These are phyloP conservation scores for Nesometra sesokonis DNA, from an alignment of 35 echinoderm and acorn worm genomes.

Conservation along the genomic window DNA sequence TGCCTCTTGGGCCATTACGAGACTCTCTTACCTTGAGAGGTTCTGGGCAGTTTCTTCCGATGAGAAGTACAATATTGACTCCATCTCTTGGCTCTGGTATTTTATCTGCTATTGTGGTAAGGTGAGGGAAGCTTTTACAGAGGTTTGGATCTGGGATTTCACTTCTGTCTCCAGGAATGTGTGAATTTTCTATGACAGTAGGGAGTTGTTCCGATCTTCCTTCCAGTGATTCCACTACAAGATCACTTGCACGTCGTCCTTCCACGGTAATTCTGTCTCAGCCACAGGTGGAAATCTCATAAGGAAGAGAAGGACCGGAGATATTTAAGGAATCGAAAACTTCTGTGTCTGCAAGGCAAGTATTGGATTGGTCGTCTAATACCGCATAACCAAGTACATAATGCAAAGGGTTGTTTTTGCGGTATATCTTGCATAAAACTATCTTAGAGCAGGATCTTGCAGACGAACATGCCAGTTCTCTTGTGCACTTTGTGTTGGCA, in stretches of 20 bases:
- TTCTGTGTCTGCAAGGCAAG: no score
- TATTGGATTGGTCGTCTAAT: no score
- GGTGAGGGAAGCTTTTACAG: neutral
- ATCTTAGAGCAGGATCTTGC: no score
- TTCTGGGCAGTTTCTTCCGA: constrained; percentile 45
- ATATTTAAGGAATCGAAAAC: no score
- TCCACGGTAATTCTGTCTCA: neutral
- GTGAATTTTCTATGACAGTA: constrained; percentile 16
- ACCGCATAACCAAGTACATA: no score
- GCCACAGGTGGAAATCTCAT: neutral
- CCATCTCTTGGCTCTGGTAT: constrained; percentile 25
- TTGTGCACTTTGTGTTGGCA: no score
- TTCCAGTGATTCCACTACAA: constrained; percentile 17
- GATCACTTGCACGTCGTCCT: neutral
- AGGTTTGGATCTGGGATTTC: constrained; percentile 38
- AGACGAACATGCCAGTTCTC: no score
- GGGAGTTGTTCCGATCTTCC: constrained; percentile 22
- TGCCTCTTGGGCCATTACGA: constrained; percentile 28
- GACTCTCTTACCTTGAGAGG: constrained; percentile 28
- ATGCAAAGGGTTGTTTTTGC: no score
- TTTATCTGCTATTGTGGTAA: neutral
- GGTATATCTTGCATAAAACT: no score
- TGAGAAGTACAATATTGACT: constrained; percentile 12
- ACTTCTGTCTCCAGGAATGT: constrained; percentile 28
- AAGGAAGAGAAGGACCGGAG: neutral